These are phyloP conservation scores for Sebastes wilsoni DNA, from an alignment of 2,797 vertebrate species.

Conservation along the genomic window DNA sequence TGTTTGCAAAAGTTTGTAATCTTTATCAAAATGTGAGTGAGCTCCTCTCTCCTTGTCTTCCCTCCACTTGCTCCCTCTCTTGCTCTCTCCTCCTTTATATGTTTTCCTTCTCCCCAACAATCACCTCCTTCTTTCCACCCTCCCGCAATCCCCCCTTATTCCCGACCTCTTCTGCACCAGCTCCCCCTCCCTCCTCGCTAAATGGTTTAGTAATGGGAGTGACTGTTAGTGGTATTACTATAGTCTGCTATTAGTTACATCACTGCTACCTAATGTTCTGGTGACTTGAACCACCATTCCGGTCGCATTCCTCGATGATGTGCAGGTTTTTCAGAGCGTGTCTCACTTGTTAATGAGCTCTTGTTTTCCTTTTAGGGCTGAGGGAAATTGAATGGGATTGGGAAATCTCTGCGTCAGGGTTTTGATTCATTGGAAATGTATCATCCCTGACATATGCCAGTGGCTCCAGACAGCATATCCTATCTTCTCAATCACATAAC, in stretches of 20 bases:
- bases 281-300: slow-evolving; percentile 5
- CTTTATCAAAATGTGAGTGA: neutral
- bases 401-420: neutral
- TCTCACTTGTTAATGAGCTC: slow-evolving; percentile 44
- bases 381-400: neutral
- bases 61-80: slow-evolving; percentile 47
- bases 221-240: slow-evolving; percentile 23
- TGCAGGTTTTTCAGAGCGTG: slow-evolving; percentile 30
- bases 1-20: slow-evolving; percentile 16
- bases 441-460: neutral
- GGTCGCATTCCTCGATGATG: neutral
- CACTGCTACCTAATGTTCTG: neutral
- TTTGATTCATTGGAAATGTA: slow-evolving; percentile 10
- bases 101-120: slow-evolving; percentile 42
- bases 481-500: neutral
- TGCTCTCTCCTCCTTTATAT: slow-evolving; percentile 54
- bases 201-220: slow-evolving; percentile 33
- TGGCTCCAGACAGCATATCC: neutral
- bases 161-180: slow-evolving; percentile 26
- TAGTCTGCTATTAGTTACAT: slow-evolving; percentile 24
- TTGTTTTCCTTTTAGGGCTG: slow-evolving; percentile 48
- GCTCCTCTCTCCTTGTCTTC: slow-evolving; percentile 11
- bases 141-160: slow-evolving; percentile 48
- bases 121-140: slow-evolving; percentile 72
- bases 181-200: slow-evolving; percentile 55